Evolutionary conservation across 64 coral and sea anemone genomes (phyloP).

Genomic region (Montipora capricornis): DNA sequence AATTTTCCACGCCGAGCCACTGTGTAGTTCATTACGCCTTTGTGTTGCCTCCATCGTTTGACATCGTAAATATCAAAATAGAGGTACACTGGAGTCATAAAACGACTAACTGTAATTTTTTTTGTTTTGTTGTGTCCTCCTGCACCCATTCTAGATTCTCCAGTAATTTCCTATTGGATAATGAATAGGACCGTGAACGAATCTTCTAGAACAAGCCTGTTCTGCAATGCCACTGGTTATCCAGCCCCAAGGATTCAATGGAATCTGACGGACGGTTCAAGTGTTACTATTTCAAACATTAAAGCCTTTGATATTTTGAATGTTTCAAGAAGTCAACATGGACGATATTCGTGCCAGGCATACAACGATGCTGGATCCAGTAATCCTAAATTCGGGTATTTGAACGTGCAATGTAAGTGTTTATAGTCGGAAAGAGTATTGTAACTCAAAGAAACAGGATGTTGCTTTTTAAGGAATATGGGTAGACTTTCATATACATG

Average conservation of each 20-base stretch:
- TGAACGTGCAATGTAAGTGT: slow-evolving; percentile 45
- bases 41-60: too few relatives aligned
- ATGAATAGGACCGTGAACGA: neutral
- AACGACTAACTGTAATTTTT: too few relatives aligned
- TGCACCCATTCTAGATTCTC: neutral
- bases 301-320: neutral
- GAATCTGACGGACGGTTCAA: neutral
- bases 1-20: too few relatives aligned
- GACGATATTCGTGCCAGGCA: neutral
- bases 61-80: too few relatives aligned
- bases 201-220: neutral
- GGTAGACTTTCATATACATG: too few relatives aligned
- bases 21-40: too few relatives aligned
- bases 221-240: slow-evolving; percentile 15
- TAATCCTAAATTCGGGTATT: neutral
- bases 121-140: too few relatives aligned
- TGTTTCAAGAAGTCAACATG: neutral
- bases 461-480: too few relatives aligned
- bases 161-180: neutral
- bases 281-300: neutral
- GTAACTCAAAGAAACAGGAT: too few relatives aligned
- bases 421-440: neutral
- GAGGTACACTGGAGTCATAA: too few relatives aligned
- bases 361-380: neutral
- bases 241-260: neutral